These are phyloP conservation scores for Actinopyga echinites DNA, from an alignment of 53 echinoderm and acorn worm genomes.

Conservation along the genomic window DNA sequence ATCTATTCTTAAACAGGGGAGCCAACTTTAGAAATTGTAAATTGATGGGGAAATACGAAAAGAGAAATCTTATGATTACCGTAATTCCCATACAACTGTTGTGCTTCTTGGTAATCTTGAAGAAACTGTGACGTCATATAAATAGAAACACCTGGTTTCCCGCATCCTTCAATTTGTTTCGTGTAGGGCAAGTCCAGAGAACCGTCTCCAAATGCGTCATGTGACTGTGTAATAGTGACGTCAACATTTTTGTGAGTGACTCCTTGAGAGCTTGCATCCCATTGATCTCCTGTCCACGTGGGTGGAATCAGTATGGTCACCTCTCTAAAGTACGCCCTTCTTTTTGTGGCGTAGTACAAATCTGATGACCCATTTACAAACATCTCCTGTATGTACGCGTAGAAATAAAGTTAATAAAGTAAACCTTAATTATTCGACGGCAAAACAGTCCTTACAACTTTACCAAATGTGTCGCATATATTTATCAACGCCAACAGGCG, in stretches of 20 bases:
- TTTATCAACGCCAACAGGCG: too few species aligned
- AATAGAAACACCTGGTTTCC: conserved; percentile 58
- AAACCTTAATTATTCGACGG: too few species aligned
- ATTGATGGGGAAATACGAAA: background rate
- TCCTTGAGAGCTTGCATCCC: conserved; percentile 47
- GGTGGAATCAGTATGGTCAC: conserved; percentile 64
- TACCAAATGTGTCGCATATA: too few species aligned
- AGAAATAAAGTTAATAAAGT: too few species aligned
- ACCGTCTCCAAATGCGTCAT: background rate
- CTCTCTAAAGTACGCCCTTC: conserved; percentile 53
- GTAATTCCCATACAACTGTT: conserved; percentile 42
- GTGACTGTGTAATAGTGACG: conserved; percentile 64
- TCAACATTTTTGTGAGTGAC: conserved; percentile 62
- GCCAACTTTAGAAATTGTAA: too few species aligned
- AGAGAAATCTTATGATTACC: conserved; percentile 34
- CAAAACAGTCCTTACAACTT: too few species aligned
- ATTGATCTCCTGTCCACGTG: conserved; percentile 46
- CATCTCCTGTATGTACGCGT: conserved; percentile 48
- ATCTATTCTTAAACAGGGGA: too few species aligned
- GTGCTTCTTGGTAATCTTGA: background rate
- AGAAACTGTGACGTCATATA: conserved; percentile 56
- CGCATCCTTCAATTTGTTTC: conserved; percentile 68
- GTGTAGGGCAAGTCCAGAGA: conserved; percentile 46
- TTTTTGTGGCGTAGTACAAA: conserved; percentile 59
- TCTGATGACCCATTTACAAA: conserved; percentile 56